Percentiles rank a stretch among this genome's conserved stretches.
Conservation (phyloP, 2,888 invertebrate genomes). For the Polymixis lichenea region DNA sequence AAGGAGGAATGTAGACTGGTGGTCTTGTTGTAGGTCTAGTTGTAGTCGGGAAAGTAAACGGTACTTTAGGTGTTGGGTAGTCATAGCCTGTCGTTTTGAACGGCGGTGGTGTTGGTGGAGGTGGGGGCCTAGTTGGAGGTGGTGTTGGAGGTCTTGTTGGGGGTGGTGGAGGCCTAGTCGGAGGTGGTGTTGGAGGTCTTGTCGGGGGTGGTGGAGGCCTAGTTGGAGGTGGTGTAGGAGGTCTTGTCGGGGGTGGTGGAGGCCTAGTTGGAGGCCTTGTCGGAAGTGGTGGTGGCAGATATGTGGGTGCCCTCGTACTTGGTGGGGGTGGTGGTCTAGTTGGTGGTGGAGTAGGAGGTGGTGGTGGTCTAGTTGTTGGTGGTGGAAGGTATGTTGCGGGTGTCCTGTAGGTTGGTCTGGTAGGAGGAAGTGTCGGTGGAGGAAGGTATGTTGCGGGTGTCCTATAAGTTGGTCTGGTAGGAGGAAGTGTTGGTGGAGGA, state of each 20-base stretch:
- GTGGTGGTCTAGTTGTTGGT: slow-evolving; percentile 39
- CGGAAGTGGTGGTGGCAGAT: slow-evolving; percentile 41
- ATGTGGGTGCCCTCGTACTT: no score
- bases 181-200: slow-evolving; percentile 35
- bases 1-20: slow-evolving; percentile 55
- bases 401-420: slow-evolving; percentile 32
- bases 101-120: slow-evolving; percentile 66
- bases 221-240: slow-evolving; percentile 44
- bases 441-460: slow-evolving; percentile 33
- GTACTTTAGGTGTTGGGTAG: slow-evolving; percentile 75
- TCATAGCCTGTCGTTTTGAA: slow-evolving; percentile 77
- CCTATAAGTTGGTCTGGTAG: slow-evolving; percentile 30
- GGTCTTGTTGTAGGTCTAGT: slow-evolving; percentile 39
- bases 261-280: slow-evolving; percentile 41
- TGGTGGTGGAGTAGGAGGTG: slow-evolving; percentile 59
- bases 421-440: slow-evolving; percentile 32
- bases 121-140: slow-evolving; percentile 23
- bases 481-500: slow-evolving; percentile 38
- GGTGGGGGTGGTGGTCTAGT: slow-evolving; percentile 56
- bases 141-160: slow-evolving; percentile 54
- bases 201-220: slow-evolving; percentile 45
- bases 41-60: slow-evolving; percentile 75
- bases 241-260: slow-evolving; percentile 35
- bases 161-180: slow-evolving; percentile 55
- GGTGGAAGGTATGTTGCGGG: slow-evolving; percentile 53